Evolutionary conservation across 2,797 vertebrate species (phyloP).

Genomic region (Limosa lapponica): DNA sequence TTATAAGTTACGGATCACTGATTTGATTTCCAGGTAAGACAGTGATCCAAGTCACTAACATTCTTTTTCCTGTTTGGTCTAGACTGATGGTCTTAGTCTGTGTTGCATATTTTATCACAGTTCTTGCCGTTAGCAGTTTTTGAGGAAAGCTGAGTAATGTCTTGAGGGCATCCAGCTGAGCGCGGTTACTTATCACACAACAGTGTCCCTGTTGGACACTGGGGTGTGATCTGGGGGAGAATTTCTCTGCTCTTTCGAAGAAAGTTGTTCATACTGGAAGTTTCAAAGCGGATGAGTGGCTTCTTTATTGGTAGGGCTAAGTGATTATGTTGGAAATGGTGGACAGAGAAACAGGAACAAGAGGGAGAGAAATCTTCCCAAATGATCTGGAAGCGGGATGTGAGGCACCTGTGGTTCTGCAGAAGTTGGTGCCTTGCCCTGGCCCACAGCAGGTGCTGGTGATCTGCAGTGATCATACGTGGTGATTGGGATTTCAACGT

Average conservation of each 20-base stretch:
- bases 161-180: background rate
- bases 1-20: background rate
- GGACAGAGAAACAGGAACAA: background rate
- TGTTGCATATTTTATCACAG: background rate
- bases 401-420: background rate
- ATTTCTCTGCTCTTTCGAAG: background rate
- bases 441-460: background rate
- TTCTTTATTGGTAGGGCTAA: background rate
- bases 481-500: background rate
- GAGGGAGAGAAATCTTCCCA: background rate
- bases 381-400: background rate
- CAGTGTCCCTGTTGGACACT: background rate
- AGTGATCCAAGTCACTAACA: background rate
- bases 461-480: rapidly evolving
- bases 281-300: background rate
- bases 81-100: background rate
- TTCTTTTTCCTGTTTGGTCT: background rate
- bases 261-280: background rate
- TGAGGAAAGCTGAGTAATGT: background rate
- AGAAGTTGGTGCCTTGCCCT: background rate
- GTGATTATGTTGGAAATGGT: background rate
- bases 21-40: background rate
- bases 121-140: background rate
- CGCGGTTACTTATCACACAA: no score
- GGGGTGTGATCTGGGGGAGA: background rate